Conservation (phyloP, 2,888 invertebrate species). For the Caenorhabditis becei region DNA sequence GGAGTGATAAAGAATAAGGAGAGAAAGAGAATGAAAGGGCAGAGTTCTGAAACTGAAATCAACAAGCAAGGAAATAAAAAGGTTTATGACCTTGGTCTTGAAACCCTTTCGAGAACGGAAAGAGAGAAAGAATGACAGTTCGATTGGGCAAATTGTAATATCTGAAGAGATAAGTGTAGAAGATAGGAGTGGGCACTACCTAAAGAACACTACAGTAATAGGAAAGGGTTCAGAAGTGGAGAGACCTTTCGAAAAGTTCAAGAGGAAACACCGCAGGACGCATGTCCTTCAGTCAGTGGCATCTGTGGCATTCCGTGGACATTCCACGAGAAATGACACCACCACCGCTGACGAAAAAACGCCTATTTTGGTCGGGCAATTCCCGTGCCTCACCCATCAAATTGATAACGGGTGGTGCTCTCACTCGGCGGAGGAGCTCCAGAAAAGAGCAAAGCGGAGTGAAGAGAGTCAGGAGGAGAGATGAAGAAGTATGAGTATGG, state of each 20-base stretch:
- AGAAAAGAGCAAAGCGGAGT: slow-evolving; percentile 21
- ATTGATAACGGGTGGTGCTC: slow-evolving; percentile 24
- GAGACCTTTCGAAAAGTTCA: background rate
- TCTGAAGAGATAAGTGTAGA: slow-evolving; percentile 1
- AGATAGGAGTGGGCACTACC: background rate
- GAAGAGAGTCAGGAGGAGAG: slow-evolving; percentile 1
- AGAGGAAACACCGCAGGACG: slow-evolving; percentile 9
- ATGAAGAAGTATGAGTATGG: slow-evolving; percentile 17
- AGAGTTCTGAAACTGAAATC: slow-evolving; percentile 8
- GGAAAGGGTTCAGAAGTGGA: background rate
- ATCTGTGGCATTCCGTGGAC: slow-evolving; percentile 5
- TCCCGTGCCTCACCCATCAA: slow-evolving; percentile 14
- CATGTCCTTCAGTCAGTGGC: slow-evolving; percentile 6
- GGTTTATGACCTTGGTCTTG: slow-evolving; percentile 47
- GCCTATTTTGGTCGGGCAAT: slow-evolving; percentile 22
- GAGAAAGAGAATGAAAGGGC: slow-evolving; percentile 28
- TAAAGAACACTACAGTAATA: background rate
- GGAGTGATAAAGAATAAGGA: background rate
- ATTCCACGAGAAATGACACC: background rate
- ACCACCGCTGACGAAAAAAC: slow-evolving; percentile 38
- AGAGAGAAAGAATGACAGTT: slow-evolving; percentile 37
- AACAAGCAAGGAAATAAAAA: slow-evolving; percentile 11
- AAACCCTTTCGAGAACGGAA: slow-evolving; percentile 12
- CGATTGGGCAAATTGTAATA: slow-evolving; percentile 5
- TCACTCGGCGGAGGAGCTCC: background rate